Evolutionary conservation across 2,888 invertebrate species (phyloP).

Genomic region (Drosophila monieri): DNA sequence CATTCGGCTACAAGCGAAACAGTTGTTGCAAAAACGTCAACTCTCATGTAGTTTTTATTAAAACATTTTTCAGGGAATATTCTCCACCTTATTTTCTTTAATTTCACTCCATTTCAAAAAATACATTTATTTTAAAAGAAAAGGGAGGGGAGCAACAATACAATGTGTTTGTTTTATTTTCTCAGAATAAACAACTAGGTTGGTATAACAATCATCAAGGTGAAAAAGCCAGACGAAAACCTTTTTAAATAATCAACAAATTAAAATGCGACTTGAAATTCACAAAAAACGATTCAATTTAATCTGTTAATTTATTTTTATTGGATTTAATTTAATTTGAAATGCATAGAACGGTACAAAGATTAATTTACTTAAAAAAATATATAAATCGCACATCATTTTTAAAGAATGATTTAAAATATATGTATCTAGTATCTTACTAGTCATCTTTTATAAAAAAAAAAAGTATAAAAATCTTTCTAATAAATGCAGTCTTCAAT

Average conservation of each 20-base stretch:
- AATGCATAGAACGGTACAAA: too few species aligned
- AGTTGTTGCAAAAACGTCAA: slow-evolving; percentile 14
- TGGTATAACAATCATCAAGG: not conserved
- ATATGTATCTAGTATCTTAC: too few species aligned
- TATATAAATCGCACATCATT: too few species aligned
- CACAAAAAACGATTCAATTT: slow-evolving; percentile 17
- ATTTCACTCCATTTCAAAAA: not conserved
- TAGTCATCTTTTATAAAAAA: too few species aligned
- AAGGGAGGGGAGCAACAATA: not conserved
- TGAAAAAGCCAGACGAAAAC: not conserved
- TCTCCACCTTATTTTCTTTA: not conserved
- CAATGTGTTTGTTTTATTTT: not conserved
- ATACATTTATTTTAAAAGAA: not conserved
- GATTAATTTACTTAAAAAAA: too few species aligned
- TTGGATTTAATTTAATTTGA: slow-evolving; percentile 2
- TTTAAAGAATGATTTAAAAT: too few species aligned
- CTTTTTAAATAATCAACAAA: slow-evolving; percentile 12
- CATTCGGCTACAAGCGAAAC: slow-evolving; percentile 19
- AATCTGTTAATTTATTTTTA: slow-evolving; percentile 10
- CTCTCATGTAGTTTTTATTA: slow-evolving; percentile 1
- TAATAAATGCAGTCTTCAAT: too few species aligned
- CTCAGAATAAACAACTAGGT: slow-evolving; percentile 2
- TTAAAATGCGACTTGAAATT: slow-evolving; percentile 21
- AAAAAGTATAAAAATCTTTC: too few species aligned
- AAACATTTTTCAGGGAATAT: not conserved